Base-by-base conservation (phyloP, 2,797 vertebrate genomes). In the Acrossocheilus wenchowensis region DNA sequence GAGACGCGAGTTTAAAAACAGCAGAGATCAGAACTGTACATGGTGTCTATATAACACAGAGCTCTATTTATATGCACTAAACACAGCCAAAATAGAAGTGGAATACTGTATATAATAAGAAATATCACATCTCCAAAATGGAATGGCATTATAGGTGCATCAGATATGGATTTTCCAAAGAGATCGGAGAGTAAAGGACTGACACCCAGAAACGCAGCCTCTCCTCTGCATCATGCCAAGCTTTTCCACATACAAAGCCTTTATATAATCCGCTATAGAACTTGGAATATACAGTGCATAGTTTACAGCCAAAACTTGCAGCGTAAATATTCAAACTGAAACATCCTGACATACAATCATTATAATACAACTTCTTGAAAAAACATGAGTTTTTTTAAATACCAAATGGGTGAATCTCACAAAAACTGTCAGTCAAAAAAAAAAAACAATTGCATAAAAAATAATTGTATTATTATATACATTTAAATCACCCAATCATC, bases 261-360 rank as follows among this genome's bases (percentile, higher is more conserved):
- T 93, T 90, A 90, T 92, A 81, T 88, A 79, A 88, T 84, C 73
- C 34, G 34, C 14, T 77, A 68, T 90, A 92, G 91, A 93, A 92
- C 89, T 93, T 92, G 92, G 93, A 93, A 94, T 95, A 94, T 95
- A 96, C 95, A 96, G 94, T 96, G 96, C 96, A 96, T 96, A 96
- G 96, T 95, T 96, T 95, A 96, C 95, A 96, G 95, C 94, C 93
- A 90, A 89, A 94, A 92, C 89, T 90, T 88, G 93, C 91, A 91
- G 92, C 91, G 91, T 89, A 92, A 88, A 92, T 93, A 93, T 93
- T 88, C 54, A 81, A 77, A 89, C 77, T 6, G 69, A 93, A 94
- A 94, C 92, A 94, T 90, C 90, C 89, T 88, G 88, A 92, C 89
- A 91, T 93, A 93, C 57, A 6, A 60, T 73, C 85, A 43, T 74